Evolutionary conservation across 2,888 invertebrate species (phyloP).

Genomic region (Lordiphosa fenestrarum): DNA sequence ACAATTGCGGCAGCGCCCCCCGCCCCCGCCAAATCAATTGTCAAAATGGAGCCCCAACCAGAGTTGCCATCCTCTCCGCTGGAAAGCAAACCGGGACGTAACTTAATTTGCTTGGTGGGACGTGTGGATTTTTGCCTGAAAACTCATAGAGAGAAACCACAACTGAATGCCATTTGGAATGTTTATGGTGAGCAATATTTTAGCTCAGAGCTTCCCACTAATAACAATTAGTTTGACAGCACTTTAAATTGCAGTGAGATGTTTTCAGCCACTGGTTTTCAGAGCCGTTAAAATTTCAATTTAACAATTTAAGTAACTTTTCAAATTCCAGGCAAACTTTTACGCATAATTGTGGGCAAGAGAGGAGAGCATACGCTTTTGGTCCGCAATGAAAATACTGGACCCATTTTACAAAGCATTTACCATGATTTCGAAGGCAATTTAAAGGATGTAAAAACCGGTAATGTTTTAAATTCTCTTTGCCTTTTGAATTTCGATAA

Average conservation of each 20-base stretch:
- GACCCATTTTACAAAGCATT: conserved; percentile 76
- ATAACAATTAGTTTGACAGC: no score
- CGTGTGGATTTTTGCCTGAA: conserved; percentile 71
- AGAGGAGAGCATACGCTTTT: conserved; percentile 65
- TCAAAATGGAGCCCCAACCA: conserved; percentile 22
- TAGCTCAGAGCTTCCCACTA: no score
- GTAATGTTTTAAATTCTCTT: conserved; percentile 13
- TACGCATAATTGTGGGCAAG: conserved; percentile 71
- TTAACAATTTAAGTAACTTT: conserved; percentile 1
- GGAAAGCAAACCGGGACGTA: conserved; percentile 45
- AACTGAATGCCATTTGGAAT: conserved; percentile 71
- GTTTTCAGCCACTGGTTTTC: no score
- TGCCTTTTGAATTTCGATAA: no score
- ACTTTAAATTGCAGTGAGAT: no score
- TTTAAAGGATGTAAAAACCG: conserved; percentile 32
- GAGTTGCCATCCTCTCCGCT: conserved; percentile 31
- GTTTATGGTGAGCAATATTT: conserved; percentile 65
- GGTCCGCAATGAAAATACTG: conserved; percentile 60
- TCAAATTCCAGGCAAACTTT: conserved; percentile 62
- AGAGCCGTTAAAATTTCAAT: no score
- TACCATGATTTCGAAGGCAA: conserved; percentile 73
- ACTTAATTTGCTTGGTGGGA: conserved; percentile 62
- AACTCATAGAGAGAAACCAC: conserved; percentile 60
- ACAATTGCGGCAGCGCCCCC: conserved; percentile 12
- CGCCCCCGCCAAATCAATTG: not conserved